Conservation (phyloP, 1,140 invertebrate species). For the Cecropterus lyciades region DNA sequence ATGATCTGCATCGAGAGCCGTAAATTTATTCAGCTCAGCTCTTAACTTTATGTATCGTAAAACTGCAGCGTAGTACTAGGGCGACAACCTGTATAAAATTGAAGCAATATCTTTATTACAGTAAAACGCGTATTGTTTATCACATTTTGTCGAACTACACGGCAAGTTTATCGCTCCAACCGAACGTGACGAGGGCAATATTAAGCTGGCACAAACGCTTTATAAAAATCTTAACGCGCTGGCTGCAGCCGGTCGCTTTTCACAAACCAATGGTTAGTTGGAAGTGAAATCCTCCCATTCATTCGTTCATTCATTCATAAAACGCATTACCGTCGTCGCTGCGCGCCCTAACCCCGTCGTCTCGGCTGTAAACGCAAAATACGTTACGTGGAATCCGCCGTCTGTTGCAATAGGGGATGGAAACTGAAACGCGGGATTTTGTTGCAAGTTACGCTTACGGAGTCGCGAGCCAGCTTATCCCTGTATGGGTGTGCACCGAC, state of each 20-base stretch:
- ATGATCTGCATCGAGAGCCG: constrained; percentile 35
- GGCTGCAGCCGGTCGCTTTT: constrained; percentile 52
- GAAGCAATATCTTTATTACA: constrained; percentile 57
- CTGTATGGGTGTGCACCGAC: constrained; percentile 48
- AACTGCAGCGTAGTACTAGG: constrained; percentile 50
- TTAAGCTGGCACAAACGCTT: constrained; percentile 22
- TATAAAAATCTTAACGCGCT: constrained; percentile 49
- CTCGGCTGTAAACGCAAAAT: constrained; percentile 61
- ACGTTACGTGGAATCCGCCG: constrained; percentile 62
- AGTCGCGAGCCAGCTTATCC: constrained; percentile 58
- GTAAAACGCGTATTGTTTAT: constrained; percentile 49
- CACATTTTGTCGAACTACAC: constrained; percentile 44
- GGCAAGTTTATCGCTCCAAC: constrained; percentile 42
- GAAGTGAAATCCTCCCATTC: constrained; percentile 73
- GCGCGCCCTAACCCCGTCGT: constrained; percentile 54
- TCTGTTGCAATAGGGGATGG: constrained; percentile 60
- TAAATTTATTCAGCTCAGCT: constrained; percentile 48
- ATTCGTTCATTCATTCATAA: constrained; percentile 77
- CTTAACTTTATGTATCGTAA: constrained; percentile 60
- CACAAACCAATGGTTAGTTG: constrained; percentile 65
- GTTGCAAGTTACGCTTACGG: constrained; percentile 65
- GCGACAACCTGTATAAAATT: constrained; percentile 46
- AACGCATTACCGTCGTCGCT: constrained; percentile 65
- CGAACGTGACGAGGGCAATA: constrained; percentile 38
- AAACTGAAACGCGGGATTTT: constrained; percentile 72